Conservation (phyloP, 2,888 invertebrate species). For the Linnaemya vulpina region DNA sequence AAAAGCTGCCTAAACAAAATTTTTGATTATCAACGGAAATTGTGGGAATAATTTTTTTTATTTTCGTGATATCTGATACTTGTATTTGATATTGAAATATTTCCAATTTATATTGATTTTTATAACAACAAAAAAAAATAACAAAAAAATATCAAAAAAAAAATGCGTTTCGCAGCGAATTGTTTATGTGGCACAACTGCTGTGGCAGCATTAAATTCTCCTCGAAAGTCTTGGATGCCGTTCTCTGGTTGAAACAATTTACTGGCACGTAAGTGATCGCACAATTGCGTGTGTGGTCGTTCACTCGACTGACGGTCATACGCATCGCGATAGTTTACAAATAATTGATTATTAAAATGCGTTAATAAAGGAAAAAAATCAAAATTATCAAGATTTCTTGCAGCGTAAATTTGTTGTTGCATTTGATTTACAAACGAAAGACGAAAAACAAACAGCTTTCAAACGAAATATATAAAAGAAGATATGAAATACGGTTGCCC, state of each 20-base stretch:
- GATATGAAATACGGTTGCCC: too few species aligned
- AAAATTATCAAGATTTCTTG: too few species aligned
- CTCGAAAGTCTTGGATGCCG: slow-evolving; percentile 33
- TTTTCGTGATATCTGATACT: slow-evolving; percentile 60
- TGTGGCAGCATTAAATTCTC: slow-evolving; percentile 42
- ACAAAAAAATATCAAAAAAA: too few species aligned
- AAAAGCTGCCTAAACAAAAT: slow-evolving; percentile 51
- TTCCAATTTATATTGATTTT: slow-evolving; percentile 17
- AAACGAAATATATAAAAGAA: too few species aligned
- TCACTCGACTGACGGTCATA: not conserved
- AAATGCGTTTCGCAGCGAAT: not conserved
- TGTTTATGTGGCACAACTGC: slow-evolving; percentile 54
- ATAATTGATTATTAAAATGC: not conserved
- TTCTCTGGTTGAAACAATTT: slow-evolving; percentile 55
- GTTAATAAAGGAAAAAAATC: too few species aligned
- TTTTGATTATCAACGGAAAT: slow-evolving; percentile 46
- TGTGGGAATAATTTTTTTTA: slow-evolving; percentile 39
- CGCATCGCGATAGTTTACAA: not conserved
- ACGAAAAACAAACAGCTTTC: too few species aligned
- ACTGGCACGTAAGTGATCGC: slow-evolving; percentile 42
- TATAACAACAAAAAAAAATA: too few species aligned
- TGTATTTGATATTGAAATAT: slow-evolving; percentile 16
- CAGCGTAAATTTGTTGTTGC: too few species aligned
- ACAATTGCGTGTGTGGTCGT: slow-evolving; percentile 37
- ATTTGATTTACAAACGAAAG: too few species aligned